Evolutionary conservation across 1,140 invertebrate species (phyloP).

Genomic region (Sitodiplosis mosellana): DNA sequence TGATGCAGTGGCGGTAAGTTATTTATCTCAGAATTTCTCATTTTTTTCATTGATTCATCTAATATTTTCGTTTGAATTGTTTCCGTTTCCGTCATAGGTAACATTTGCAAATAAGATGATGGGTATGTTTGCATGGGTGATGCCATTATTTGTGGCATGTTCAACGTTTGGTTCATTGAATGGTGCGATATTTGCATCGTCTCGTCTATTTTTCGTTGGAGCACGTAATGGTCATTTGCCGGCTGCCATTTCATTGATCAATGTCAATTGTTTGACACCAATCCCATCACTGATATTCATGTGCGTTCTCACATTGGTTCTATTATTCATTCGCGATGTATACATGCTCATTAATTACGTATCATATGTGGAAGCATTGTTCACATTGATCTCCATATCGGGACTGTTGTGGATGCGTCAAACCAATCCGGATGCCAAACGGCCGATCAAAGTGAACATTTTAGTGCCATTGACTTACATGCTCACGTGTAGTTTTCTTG

Average conservation of each 20-base stretch:
- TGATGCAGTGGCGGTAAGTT: constrained; percentile 66
- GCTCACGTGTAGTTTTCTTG: constrained; percentile 65
- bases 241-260: constrained; percentile 70
- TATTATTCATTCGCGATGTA: constrained; percentile 72
- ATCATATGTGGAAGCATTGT: constrained; percentile 84
- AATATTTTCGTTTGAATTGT: too few species aligned
- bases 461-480: constrained; percentile 67
- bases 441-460: constrained; percentile 64
- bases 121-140: constrained; percentile 61
- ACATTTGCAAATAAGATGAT: constrained; percentile 71
- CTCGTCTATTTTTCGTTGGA: constrained; percentile 78
- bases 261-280: constrained; percentile 69
- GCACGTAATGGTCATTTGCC: constrained; percentile 81
- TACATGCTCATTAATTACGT: constrained; percentile 85
- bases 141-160: constrained; percentile 73
- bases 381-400: constrained; percentile 72
- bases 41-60: not conserved
- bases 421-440: constrained; percentile 45
- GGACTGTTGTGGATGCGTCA: constrained; percentile 75
- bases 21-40: not conserved
- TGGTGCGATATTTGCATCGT: constrained; percentile 75
- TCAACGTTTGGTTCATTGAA: constrained; percentile 77
- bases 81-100: constrained; percentile 4
- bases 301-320: constrained; percentile 59
- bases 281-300: constrained; percentile 79